Evolutionary conservation across 2,113 vertebrate genomes (phyloP).

Genomic region (Antennarius striatus): DNA sequence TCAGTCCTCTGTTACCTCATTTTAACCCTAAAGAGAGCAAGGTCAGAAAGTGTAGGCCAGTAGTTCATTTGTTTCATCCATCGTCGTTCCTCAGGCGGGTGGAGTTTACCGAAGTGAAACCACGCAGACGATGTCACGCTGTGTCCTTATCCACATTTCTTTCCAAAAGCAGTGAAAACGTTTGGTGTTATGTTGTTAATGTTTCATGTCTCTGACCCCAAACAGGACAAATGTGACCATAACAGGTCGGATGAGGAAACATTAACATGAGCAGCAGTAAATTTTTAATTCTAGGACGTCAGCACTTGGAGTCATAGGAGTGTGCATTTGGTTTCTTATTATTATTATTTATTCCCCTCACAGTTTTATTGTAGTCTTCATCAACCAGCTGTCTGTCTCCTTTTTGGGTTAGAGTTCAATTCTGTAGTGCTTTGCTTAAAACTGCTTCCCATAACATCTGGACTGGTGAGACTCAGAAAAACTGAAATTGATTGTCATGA

Average conservation of each 20-base stretch:
- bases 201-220: conserved; percentile 47
- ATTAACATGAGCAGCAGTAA: conserved; percentile 24
- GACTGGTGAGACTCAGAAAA: too few relatives aligned
- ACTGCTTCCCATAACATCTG: too few relatives aligned
- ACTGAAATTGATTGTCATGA: too few relatives aligned
- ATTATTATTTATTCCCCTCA: not conserved
- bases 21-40: conserved; percentile 48
- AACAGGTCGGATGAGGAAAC: conserved; percentile 40
- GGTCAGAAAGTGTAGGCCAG: conserved; percentile 32
- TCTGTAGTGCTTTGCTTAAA: too few relatives aligned
- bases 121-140: conserved; percentile 17
- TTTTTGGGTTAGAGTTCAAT: too few relatives aligned
- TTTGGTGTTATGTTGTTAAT: conserved; percentile 41
- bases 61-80: conserved; percentile 50
- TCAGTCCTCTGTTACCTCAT: conserved; percentile 57
- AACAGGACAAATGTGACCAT: conserved; percentile 13
- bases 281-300: conserved; percentile 36
- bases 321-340: conserved; percentile 23
- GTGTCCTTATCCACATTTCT: conserved; percentile 28
- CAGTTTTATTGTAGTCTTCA: too few relatives aligned
- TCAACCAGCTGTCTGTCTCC: too few relatives aligned
- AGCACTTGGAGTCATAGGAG: conserved; percentile 7
- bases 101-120: conserved; percentile 35
- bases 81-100: conserved; percentile 20
- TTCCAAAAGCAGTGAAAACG: conserved; percentile 31